These are phyloP conservation scores for Habroteleia sp. DNA, from an alignment of 2,888 invertebrate genomes.

Conservation along the genomic window DNA sequence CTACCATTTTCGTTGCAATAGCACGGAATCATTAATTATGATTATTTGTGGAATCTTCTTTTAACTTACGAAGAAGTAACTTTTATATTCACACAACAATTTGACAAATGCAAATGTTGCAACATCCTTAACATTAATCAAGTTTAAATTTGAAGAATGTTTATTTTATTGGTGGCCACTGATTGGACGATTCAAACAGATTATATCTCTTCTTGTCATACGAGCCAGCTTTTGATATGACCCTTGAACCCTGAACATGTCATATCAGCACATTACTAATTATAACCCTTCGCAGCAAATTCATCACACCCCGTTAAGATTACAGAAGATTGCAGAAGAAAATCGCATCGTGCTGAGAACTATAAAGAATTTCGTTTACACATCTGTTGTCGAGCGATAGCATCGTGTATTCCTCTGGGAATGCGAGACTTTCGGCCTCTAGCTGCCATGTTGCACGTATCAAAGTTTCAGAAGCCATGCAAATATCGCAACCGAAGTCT, in stretches of 20 bases:
- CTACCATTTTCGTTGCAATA: too few species aligned
- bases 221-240: not conserved
- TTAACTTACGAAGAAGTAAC: too few species aligned
- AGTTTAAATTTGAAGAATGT: too few species aligned
- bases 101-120: too few species aligned
- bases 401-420: conserved; percentile 30
- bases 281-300: conserved; percentile 19
- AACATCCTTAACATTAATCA: too few species aligned
- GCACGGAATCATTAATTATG: too few species aligned
- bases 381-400: conserved; percentile 43
- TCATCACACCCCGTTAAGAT: conserved; percentile 36
- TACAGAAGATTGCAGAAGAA: conserved; percentile 25
- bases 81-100: too few species aligned
- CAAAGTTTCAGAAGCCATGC: conserved; percentile 37
- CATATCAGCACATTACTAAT: conserved; percentile 19
- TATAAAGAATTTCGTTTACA: conserved; percentile 34
- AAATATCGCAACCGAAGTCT: conserved; percentile 12
- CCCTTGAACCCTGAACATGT: conserved; percentile 11
- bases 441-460: conserved; percentile 21
- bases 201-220: not conserved
- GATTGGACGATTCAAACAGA: not conserved
- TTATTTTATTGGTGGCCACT: too few species aligned
- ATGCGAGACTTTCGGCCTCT: conserved; percentile 26
- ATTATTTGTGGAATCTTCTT: too few species aligned
- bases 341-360: conserved; percentile 28